Evolutionary conservation across 2,113 vertebrate genomes (phyloP).

Genomic region (Oreotrochilus melanogaster): DNA sequence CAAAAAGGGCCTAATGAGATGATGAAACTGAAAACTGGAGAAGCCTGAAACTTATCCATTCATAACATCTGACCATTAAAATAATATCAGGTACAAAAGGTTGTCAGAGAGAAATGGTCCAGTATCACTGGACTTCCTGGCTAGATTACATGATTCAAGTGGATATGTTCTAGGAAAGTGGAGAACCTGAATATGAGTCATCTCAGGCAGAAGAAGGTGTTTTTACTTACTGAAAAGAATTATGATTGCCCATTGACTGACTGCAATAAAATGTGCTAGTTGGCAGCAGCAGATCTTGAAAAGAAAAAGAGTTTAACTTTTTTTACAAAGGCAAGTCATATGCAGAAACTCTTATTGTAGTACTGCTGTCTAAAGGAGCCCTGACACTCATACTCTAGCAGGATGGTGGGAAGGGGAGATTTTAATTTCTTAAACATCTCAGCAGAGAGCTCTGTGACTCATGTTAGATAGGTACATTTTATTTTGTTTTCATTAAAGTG

Average conservation of each 20-base stretch:
- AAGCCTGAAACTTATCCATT: not conserved
- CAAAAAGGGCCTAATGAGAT: not conserved
- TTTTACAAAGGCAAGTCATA: not conserved
- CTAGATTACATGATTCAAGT: not conserved
- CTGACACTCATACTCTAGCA: not conserved
- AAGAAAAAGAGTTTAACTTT: not conserved
- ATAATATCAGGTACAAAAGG: accelerated
- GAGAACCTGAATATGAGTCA: not conserved
- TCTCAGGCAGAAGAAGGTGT: not conserved
- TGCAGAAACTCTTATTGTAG: not conserved
- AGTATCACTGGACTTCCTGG: not conserved
- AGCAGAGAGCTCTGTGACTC: not conserved
- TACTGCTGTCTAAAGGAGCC: not conserved
- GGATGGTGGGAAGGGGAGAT: not conserved
- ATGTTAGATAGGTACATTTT: not conserved
- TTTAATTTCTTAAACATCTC: not conserved
- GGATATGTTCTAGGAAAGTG: not conserved
- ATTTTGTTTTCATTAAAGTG: not conserved
- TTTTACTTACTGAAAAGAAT: not conserved
- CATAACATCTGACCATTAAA: not conserved
- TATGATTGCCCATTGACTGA: accelerated
- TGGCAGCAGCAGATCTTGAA: not conserved
- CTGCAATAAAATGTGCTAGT: not conserved
- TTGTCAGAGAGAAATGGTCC: not conserved
- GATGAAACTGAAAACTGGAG: not conserved